Base-by-base conservation (phyloP, 2,113 vertebrate genomes). In the Phoxinus phoxinus region DNA sequence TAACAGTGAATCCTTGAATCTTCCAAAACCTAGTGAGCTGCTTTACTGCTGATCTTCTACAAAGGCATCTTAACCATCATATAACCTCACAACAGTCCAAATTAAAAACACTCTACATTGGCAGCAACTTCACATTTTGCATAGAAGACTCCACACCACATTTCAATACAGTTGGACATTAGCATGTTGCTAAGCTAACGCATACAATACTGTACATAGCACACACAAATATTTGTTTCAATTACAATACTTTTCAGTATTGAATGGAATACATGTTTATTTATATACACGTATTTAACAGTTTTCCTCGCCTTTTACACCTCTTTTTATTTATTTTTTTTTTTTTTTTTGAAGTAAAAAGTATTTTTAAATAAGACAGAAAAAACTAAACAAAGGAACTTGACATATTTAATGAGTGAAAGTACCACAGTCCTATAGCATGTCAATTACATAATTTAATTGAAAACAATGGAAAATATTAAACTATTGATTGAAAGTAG, bases 1-100 rank as follows among this genome's bases (percentile, higher is more conserved):
- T 53, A 82, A 59, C 51, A 37, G 53, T 59, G 56, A 61, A 79
- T 79, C 76, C 53, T 79, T 79, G 8, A 79, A 59, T 71, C 19
- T n/a, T 71, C 21, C 35, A n/a, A 71, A 71, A 71, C 21, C 21
- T 12, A 41, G 19, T 12, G 32, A 71, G 67, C 67, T 41, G 32
- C 19, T 71, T 71, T 19, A 2, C 9, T 71, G 9, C 32, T 41
- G 58, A 25, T 11, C 25, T 10, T 61, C 10, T 61, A 61, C 53
- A 56, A 56, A 56, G 19, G 19, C 2, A 56, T 6, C 53, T 56
- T 21, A 56, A 56, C 53, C 53, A 56, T 53, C 17, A 53, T 56
- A 56, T 17, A 56, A 63, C 59, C 3, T 63, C n/a, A 63, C 5
- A 11, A 63, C 59, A 27, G n/a, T 27, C 59, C 59, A 63, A 61